These are phyloP conservation scores for Nestor notabilis DNA, from an alignment of 2,113 vertebrate species.

Conservation along the genomic window DNA sequence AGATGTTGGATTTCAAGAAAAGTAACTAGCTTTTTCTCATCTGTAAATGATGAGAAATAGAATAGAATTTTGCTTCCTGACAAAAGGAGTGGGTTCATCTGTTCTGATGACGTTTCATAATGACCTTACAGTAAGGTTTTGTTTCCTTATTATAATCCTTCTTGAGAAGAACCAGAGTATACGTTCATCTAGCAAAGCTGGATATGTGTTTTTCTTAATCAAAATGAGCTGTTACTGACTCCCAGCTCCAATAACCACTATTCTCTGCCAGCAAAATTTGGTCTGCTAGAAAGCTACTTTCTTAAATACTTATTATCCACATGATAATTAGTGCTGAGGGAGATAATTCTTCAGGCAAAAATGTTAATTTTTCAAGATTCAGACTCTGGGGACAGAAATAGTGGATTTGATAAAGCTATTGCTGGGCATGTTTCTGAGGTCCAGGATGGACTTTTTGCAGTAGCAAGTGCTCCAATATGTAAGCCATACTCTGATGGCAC, in stretches of 20 bases:
- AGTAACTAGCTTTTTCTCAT: background rate
- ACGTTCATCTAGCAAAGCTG: background rate
- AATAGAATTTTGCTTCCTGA: background rate
- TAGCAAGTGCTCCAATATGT: background rate
- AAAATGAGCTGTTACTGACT: background rate
- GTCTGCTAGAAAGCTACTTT: background rate
- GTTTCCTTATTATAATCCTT: background rate
- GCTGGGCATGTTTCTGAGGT: background rate
- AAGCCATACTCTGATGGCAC: background rate
- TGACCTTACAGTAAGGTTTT: background rate
- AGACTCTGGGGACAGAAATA: background rate
- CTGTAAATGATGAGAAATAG: background rate
- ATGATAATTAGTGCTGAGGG: background rate
- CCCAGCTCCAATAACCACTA: background rate
- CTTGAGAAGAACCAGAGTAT: background rate
- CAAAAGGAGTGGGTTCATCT: background rate
- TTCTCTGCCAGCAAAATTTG: background rate
- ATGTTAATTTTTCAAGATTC: background rate
- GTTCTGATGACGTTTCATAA: background rate
- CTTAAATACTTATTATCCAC: background rate
- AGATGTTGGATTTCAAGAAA: background rate
- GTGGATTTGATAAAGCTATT: background rate
- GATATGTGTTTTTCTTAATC: background rate
- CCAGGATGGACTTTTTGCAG: background rate
- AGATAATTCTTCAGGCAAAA: background rate